Conservation (phyloP, 2,113 vertebrate species). For the Picathartes gymnocephalus region DNA sequence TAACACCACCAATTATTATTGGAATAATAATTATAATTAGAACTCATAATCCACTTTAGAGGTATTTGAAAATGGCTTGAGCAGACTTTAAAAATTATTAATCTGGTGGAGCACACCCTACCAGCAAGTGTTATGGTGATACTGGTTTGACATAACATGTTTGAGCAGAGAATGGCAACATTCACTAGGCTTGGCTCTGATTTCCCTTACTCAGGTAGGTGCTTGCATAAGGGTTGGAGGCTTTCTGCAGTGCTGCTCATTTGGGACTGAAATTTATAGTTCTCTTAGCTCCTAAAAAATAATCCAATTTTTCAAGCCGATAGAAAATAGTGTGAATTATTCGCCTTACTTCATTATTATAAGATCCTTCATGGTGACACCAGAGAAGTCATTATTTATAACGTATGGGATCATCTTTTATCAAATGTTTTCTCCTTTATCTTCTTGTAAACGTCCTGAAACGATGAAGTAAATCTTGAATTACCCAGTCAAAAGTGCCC, state of each 20-base stretch:
- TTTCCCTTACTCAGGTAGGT: background rate
- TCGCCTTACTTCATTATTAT: background rate
- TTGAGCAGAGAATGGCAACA: background rate
- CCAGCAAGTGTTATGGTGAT: background rate
- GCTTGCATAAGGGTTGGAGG: background rate
- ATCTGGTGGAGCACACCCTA: background rate
- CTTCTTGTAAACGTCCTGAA: slow-evolving; percentile 48
- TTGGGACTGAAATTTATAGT: slow-evolving; percentile 25
- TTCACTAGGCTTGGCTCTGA: background rate
- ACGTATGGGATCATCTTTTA: background rate
- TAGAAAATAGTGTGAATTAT: background rate
- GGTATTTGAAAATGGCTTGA: background rate
- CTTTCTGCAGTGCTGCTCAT: background rate
- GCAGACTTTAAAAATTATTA: background rate
- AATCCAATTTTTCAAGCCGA: slow-evolving; percentile 5
- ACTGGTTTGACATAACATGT: background rate
- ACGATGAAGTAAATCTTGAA: slow-evolving; percentile 66
- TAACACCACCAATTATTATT: too few species aligned
- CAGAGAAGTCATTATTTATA: background rate
- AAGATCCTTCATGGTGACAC: background rate
- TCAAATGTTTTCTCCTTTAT: slow-evolving; percentile 66
- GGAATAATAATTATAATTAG: background rate
- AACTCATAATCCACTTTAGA: background rate
- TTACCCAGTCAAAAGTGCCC: slow-evolving; percentile 37
- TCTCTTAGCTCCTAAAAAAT: slow-evolving; percentile 16